Evolutionary conservation across 2,888 invertebrate species (phyloP).

Genomic region (Apamea epomidion): DNA sequence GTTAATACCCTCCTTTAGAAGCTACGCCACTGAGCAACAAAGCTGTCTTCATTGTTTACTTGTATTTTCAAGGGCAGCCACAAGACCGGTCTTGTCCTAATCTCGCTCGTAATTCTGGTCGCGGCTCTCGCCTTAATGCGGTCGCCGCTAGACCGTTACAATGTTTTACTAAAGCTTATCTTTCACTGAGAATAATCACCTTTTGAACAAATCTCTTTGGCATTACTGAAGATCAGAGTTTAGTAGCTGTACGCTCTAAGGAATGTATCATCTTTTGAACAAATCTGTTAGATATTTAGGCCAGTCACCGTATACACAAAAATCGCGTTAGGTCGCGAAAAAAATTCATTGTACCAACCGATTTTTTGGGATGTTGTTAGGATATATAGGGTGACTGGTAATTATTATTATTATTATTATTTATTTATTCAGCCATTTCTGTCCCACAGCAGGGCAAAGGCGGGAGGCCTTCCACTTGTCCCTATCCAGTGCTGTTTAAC

Average conservation of each 20-base stretch:
- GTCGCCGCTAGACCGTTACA: slow-evolving; percentile 24
- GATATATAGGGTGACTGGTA: neutral
- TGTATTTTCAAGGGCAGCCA: slow-evolving; percentile 18
- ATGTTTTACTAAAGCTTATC: slow-evolving; percentile 49
- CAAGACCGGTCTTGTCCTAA: slow-evolving; percentile 32
- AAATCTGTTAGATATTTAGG: slow-evolving; percentile 9
- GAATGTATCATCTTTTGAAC: neutral
- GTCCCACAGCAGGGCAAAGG: too few species aligned
- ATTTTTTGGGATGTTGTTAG: neutral
- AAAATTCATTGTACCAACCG: neutral
- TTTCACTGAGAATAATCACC: slow-evolving; percentile 18
- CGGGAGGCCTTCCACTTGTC: too few species aligned
- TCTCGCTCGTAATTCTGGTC: slow-evolving; percentile 45
- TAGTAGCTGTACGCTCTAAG: neutral
- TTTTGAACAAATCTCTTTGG: slow-evolving; percentile 17
- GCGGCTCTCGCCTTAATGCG: slow-evolving; percentile 28
- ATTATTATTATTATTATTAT: too few species aligned
- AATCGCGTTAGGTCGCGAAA: neutral
- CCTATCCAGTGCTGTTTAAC: too few species aligned
- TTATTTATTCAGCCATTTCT: too few species aligned
- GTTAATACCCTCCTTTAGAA: neutral
- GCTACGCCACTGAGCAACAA: neutral
- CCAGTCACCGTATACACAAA: neutral
- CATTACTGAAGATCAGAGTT: neutral
- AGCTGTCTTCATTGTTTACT: slow-evolving; percentile 11